Evolutionary conservation across 2,113 vertebrate species (phyloP).

Genomic region (Talpa occidentalis): DNA sequence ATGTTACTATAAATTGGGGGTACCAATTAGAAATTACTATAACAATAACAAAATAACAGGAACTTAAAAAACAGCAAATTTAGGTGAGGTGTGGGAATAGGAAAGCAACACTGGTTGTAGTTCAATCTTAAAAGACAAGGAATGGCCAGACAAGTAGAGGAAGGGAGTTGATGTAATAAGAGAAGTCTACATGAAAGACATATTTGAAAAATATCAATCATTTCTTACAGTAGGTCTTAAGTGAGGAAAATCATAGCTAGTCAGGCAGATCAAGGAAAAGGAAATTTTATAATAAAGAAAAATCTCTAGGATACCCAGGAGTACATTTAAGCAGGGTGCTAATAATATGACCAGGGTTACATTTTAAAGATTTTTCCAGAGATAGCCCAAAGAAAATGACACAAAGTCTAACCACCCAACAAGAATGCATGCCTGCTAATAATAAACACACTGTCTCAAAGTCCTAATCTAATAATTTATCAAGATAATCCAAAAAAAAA

Average conservation of each 20-base stretch:
- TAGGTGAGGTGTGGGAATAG: background rate
- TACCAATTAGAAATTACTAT: background rate
- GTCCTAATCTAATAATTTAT: conserved; percentile 35
- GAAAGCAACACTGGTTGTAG: background rate
- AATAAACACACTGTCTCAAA: background rate
- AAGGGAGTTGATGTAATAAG: background rate
- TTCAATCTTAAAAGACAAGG: conserved; percentile 8
- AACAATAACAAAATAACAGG: background rate
- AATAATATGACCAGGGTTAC: background rate
- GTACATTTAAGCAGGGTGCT: background rate
- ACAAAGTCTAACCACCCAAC: conserved; percentile 4
- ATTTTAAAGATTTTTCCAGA: conserved; percentile 37
- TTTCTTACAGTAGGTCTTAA: conserved; percentile 11
- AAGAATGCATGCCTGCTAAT: conserved; percentile 18
- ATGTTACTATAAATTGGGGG: background rate
- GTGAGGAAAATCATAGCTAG: background rate
- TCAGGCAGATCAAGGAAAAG: background rate
- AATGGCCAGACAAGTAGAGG: background rate
- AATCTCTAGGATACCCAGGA: background rate
- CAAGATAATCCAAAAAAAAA: background rate
- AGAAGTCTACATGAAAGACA: conserved; percentile 26
- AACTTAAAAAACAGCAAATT: conserved; percentile 41
- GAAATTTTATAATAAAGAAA: conserved; percentile 20
- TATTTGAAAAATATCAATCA: conserved; percentile 5
- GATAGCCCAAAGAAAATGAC: conserved; percentile 19